Percentiles rank a stretch among this genome's conserved stretches.
Evolutionary conservation across 2,888 invertebrate species (phyloP).

Genomic region (Julus scanicus): DNA sequence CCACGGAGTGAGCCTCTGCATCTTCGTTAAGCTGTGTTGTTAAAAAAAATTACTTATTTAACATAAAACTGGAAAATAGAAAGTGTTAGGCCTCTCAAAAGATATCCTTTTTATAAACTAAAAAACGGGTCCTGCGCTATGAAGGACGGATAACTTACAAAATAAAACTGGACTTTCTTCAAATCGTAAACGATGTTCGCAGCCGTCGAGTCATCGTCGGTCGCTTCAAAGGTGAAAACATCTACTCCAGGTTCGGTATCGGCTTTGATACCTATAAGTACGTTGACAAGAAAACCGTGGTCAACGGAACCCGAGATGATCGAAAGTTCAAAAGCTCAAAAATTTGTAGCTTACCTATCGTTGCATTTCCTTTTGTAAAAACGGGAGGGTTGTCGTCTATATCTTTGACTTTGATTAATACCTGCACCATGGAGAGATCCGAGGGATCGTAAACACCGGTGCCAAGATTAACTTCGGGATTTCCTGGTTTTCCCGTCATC

Average conservation of each 20-base stretch:
- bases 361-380: constrained; percentile 74
- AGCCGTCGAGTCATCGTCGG: constrained; percentile 77
- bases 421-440: constrained; percentile 70
- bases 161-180: constrained; percentile 72
- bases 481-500: neutral
- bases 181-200: constrained; percentile 74
- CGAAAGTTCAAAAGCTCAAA: neutral
- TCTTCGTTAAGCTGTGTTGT: constrained; percentile 56
- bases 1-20: constrained; percentile 50
- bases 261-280: constrained; percentile 72
- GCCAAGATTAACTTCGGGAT: neutral
- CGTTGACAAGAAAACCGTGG: constrained; percentile 44
- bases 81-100: too few species aligned
- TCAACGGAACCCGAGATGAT: neutral
- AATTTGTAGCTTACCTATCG: constrained; percentile 69
- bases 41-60: neutral
- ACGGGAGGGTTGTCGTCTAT: constrained; percentile 80
- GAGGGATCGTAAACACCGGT: constrained; percentile 72
- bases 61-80: neutral
- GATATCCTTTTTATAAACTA: too few species aligned
- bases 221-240: constrained; percentile 75
- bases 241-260: constrained; percentile 80
- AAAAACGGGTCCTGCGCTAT: neutral
- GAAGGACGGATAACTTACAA: constrained; percentile 60
- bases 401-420: constrained; percentile 75